Evolutionary conservation across 2,888 invertebrate genomes (phyloP), one percentile per base, ranked within the genome.

Genomic region (Mythimna impura): DNA sequence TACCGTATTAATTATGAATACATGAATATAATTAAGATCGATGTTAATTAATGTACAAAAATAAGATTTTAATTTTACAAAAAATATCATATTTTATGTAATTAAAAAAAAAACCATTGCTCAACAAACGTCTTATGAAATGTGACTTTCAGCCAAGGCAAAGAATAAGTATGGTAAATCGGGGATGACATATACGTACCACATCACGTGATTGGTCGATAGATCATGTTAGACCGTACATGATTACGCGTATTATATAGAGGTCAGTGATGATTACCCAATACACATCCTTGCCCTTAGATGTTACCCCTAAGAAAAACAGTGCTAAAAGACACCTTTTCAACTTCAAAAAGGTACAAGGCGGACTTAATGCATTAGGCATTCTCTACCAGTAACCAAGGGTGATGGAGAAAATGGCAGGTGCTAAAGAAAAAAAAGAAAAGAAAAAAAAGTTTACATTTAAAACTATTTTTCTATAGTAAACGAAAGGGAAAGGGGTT

Each of bases 181-280:
- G 25, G 25, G 7, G 43, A 57, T 75, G 50, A 43, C 62, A 43
- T 63, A 61, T 9, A 36, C 14, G 34, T 17, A 40, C 12, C 5
- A 17, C 47, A 47, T n/a, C 9, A 34, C 12, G 14, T 60, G 30
- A 25, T 25, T 40, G 65, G 40, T 77, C 64, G 36, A 64, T 65
- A 65, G 9, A 20, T 68, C 14, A 40, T 40, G 57, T 17, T 17
- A 34, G 14, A 47, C 10, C 12, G 14, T 55, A 34, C 1, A 52
- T 14, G 12, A 61, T n/a, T n/a, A n/a, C n/a, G n/a, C n/a, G n/a
- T n/a, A n/a, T n/a, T n/a, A n/a, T n/a, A n/a, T n/a, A n/a, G n/a
- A n/a, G n/a, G n/a, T n/a, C n/a, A n/a, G n/a, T n/a, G n/a, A n/a
- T n/a, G n/a, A n/a, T 36, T 54, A 47, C n/a, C 54, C 40, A 22